Evolutionary conservation across 2,888 invertebrate species (phyloP).

Genomic region (Melanophora roralis): DNA sequence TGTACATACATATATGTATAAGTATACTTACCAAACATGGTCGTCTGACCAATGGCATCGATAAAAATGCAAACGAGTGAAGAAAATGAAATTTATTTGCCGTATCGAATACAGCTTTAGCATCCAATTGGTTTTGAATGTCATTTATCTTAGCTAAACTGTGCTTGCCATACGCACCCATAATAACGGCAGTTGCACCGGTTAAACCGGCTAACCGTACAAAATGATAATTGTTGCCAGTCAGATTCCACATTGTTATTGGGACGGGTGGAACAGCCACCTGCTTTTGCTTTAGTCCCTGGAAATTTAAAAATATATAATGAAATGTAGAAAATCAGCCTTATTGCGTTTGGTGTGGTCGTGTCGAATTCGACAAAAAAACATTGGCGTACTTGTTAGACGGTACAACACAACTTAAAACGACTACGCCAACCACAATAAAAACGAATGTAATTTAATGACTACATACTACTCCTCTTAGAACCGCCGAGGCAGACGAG

Average conservation of each 20-base stretch:
- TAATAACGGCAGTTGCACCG: slow-evolving; percentile 90
- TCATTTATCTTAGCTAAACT: slow-evolving; percentile 80
- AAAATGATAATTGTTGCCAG: slow-evolving; percentile 78
- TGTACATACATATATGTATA: background rate
- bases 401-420: too few relatives aligned
- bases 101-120: slow-evolving; percentile 89
- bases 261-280: slow-evolving; percentile 40
- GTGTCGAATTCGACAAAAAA: too few relatives aligned
- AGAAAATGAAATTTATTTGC: slow-evolving; percentile 92
- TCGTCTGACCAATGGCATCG: slow-evolving; percentile 86
- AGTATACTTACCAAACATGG: slow-evolving; percentile 83
- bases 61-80: slow-evolving; percentile 90
- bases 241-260: slow-evolving; percentile 65
- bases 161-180: slow-evolving; percentile 93
- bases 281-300: slow-evolving; percentile 67
- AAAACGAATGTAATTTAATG: too few relatives aligned
- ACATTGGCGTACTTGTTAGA: too few relatives aligned
- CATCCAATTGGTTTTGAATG: slow-evolving; percentile 81
- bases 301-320: background rate
- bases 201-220: slow-evolving; percentile 85
- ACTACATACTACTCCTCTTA: slow-evolving; percentile 69
- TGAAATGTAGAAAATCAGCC: background rate
- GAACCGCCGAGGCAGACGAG: slow-evolving; percentile 65
- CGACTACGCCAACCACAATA: too few relatives aligned
- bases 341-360: too few relatives aligned